Evolutionary conservation across 2,113 vertebrate genomes (phyloP), one percentile per base, ranked within the genome.

Genomic region (Takifugu flavidus): DNA sequence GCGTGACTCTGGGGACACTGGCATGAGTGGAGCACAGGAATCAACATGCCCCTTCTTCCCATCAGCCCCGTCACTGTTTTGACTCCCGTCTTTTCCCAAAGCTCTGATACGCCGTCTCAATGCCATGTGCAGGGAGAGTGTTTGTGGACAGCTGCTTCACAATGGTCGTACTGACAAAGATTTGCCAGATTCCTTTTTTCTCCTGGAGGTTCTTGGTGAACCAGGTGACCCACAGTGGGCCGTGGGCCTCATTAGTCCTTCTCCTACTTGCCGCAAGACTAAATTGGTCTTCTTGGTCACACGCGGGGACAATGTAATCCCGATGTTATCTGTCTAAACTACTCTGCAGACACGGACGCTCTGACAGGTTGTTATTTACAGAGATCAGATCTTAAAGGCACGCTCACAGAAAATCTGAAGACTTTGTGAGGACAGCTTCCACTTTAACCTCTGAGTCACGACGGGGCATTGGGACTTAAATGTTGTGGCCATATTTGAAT

Each of bases 101-200:
- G 52, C 27, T 28, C n/a, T 51, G 29, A 62, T 67, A 62, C 56
- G 62, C 57, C 70, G 39, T 66, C 70, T 51, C 64, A 43, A 6
- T 2, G 25, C 45, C 49, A 42, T 10, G n/a, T 51, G 50, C 2
- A 3, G 65, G 53, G 60, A 57, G 4, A 20, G 26, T 50, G 59
- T 15, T 56, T 67, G 61, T 59, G 61, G 70, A 70, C 79, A 72
- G 67, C 76, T 75, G 75, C 7, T 67, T 74, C 53, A n/a, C 67
- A 59, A 67, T 61, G 65, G 49, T 20, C 3, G 14, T 1, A 0
- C 43, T 63, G 29, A 46, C 52, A 52, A 25, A 2, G 43, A 56
- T 60, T 46, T 15, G 15, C 39, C 39, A 63, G 69, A 53, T 65
- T 1, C 39, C 1, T 39, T 72, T 34, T 39, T 49, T 25, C 49